Evolutionary conservation across 2,888 invertebrate genomes (phyloP), one percentile per base, ranked within the genome.

Genomic region (Stenotaenia linearis): DNA sequence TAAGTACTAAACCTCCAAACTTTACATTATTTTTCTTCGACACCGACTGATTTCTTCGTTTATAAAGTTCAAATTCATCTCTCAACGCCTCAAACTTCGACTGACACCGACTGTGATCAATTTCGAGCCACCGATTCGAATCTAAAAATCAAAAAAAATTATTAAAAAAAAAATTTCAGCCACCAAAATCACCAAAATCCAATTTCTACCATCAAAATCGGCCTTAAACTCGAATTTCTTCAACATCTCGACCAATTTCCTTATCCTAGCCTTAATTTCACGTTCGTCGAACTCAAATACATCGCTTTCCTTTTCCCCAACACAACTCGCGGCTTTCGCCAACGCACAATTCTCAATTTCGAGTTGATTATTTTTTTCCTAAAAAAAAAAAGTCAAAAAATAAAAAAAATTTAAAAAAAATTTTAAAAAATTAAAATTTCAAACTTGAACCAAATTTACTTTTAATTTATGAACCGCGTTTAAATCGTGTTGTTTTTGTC

Each of bases 401-500:
- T n/a, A n/a, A n/a, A n/a, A n/a, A n/a, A 50, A 77, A 30, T 35
- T 5, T 45, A 5, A 45, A 45, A 3, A 45, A n/a, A n/a, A n/a
- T n/a, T n/a, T n/a, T n/a, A n/a, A n/a, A n/a, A n/a, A n/a, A n/a
- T n/a, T n/a, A n/a, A n/a, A n/a, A n/a, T n/a, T n/a, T n/a, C n/a
- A n/a, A n/a, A n/a, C n/a, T n/a, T n/a, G 12, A 5, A 50, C 18
- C 18, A 5, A 25, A 1, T 28, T 1, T 75, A 83, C 90, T 81
- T 90, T 89, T 80, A 93, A 84, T 85, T 90, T 90, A 81, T 91
- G 90, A 83, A 95, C 94, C 18, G 90, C 89, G 79, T 89, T 89
- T 85, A 92, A 92, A 86, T 95, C 94, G 80, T 90, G 89, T 78
- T 92, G 90, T 1, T 92, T 87, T 9, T 91, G 85, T 79, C 91